A percentile compares a stretch with the other conserved stretches of the same genome.
phyloP scores from a whole-genome alignment of 2,797 vertebrate genomes.

The Hydrocynus forskahlii region DNA sequence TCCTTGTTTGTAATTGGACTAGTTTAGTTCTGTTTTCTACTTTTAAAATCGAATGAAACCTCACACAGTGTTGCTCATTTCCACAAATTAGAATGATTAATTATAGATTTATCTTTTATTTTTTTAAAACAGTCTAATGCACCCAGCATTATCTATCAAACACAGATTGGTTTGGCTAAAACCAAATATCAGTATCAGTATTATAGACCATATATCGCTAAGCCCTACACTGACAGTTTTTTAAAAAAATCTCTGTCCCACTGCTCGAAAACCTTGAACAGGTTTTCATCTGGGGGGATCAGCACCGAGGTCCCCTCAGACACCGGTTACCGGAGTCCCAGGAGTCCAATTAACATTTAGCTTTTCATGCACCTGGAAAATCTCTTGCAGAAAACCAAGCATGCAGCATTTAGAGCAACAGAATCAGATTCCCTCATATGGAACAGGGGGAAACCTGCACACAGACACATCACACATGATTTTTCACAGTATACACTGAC shows the following conservation, averaged over 20 bases:
- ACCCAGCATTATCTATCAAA: too few species aligned
- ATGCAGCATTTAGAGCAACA: not conserved
- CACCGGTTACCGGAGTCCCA: conserved; percentile 22
- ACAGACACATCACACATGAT: not conserved
- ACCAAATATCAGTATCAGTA: too few species aligned
- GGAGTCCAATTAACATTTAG: conserved; percentile 45
- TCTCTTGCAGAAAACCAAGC: not conserved
- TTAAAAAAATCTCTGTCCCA: not conserved
- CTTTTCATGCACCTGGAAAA: conserved; percentile 42
- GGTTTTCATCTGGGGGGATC: conserved; percentile 31
- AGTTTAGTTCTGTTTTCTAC: not conserved
- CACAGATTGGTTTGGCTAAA: too few species aligned
- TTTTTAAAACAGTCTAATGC: too few species aligned
- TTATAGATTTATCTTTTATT: too few species aligned
- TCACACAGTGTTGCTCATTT: not conserved
- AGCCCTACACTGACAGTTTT: too few species aligned
- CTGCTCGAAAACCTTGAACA: conserved; percentile 8
- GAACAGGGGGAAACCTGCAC: not conserved
- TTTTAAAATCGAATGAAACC: not conserved
- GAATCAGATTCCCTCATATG: not conserved
- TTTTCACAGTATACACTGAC: too few species aligned
- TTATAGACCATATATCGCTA: too few species aligned
- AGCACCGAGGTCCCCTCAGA: conserved; percentile 8
- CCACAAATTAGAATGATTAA: not conserved
- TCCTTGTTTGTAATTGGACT: not conserved